Conservation (phyloP, 2,797 vertebrate genomes). For the Esox lucius region DNA sequence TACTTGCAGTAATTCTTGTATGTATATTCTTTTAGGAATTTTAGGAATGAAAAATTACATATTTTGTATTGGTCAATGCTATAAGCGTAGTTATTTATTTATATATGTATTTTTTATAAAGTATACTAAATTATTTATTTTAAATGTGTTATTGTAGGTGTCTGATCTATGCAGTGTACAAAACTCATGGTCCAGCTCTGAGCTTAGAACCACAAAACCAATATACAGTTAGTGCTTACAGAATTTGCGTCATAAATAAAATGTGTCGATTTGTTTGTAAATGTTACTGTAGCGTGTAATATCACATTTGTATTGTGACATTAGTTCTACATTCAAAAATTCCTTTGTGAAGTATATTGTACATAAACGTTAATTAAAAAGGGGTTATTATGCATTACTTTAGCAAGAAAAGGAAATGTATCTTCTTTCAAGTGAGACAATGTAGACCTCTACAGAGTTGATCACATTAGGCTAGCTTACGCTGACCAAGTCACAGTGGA, state of each 20-base stretch:
- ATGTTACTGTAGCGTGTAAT: neutral
- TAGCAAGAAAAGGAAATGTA: neutral
- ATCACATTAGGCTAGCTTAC: neutral
- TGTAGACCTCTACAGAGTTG: neutral
- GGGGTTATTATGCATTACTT: no score
- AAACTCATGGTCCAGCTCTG: neutral
- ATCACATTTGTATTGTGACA: neutral
- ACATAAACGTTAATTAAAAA: no score
- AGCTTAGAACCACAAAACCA: no score
- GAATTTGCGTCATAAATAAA: neutral
- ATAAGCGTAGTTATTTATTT: no score
- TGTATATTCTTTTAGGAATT: neutral
- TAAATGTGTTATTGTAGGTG: neutral
- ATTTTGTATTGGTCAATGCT: no score
- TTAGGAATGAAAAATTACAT: neutral
- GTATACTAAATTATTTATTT: neutral
- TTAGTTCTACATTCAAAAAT: neutral
- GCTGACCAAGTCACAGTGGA: constrained; percentile 9
- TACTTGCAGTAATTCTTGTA: neutral
- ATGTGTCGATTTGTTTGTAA: neutral
- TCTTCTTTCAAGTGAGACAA: neutral
- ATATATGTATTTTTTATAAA: neutral
- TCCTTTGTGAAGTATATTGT: neutral
- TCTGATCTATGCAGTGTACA: neutral
- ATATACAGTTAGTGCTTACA: neutral